Conservation (phyloP, 30 jellyfish, hydroid and myxozoan species). For the Sanderia malayensis region DNA sequence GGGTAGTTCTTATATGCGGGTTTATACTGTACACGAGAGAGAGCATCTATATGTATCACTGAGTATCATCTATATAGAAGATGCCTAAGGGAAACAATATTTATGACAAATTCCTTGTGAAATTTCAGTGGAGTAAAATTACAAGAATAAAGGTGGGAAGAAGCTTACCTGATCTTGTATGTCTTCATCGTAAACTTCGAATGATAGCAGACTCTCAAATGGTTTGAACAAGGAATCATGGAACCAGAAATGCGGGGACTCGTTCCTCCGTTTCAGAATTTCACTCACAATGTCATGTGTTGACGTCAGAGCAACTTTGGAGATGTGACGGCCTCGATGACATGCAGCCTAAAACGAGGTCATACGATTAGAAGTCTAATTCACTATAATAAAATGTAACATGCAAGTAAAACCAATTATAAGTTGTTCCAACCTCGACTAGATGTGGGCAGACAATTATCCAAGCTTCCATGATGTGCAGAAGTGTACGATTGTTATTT, state of each 20-base stretch:
- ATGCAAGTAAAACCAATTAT: too few species aligned
- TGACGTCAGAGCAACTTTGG: constrained; percentile 95
- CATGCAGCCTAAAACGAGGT: constrained; percentile 72
- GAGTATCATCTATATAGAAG: too few species aligned
- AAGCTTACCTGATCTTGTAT: constrained; percentile 85
- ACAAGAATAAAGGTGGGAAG: too few species aligned
- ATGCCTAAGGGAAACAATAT: too few species aligned
- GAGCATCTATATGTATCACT: too few species aligned
- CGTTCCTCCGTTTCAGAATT: constrained; percentile 77
- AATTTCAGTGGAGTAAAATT: too few species aligned
- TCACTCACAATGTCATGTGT: constrained; percentile 95
- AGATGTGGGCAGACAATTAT: constrained; percentile 74
- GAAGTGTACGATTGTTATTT: constrained; percentile 68
- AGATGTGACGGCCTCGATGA: constrained; percentile 86
- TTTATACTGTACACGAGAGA: too few species aligned
- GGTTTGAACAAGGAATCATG: constrained; percentile 90
- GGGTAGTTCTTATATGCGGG: too few species aligned
- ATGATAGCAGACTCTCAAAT: constrained; percentile 74
- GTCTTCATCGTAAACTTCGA: constrained; percentile 86
- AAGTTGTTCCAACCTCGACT: constrained; percentile 93
- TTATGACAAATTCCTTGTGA: too few species aligned
- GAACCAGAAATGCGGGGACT: constrained; percentile 94
- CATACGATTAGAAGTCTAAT: too few species aligned
- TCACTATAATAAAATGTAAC: too few species aligned
- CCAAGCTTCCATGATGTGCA: constrained; percentile 95